These are phyloP conservation scores for Lophius americanus DNA, from an alignment of 2,797 vertebrate genomes.

Conservation along the genomic window DNA sequence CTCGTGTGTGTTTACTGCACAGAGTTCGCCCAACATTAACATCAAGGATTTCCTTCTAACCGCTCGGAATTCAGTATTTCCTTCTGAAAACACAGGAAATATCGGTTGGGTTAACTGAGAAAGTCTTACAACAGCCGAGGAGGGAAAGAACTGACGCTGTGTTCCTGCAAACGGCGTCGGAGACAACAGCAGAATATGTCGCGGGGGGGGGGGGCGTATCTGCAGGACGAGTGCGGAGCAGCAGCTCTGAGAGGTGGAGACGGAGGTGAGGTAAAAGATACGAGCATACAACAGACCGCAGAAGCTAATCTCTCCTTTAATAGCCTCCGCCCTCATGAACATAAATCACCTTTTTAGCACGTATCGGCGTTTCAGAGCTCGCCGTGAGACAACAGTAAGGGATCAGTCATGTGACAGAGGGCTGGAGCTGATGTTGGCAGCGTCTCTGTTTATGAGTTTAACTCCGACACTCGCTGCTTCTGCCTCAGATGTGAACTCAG, in stretches of 20 bases:
- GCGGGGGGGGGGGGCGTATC: not conserved
- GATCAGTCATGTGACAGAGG: slow-evolving; percentile 39
- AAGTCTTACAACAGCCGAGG: slow-evolving; percentile 19
- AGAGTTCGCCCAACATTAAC: slow-evolving; percentile 74
- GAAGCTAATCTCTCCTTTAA: slow-evolving; percentile 27
- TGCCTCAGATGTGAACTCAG: slow-evolving; percentile 35
- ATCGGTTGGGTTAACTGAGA: slow-evolving; percentile 52
- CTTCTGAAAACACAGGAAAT: slow-evolving; percentile 65
- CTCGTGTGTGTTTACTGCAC: slow-evolving; percentile 76
- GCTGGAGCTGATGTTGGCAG: slow-evolving; percentile 51
- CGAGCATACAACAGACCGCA: slow-evolving; percentile 10
- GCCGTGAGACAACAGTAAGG: slow-evolving; percentile 26
- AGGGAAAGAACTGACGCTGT: slow-evolving; percentile 6
- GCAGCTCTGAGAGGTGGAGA: slow-evolving; percentile 45
- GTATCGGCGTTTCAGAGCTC: slow-evolving; percentile 15
- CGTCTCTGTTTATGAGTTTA: slow-evolving; percentile 46
- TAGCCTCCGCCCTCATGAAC: slow-evolving; percentile 20
- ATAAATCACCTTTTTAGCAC: slow-evolving; percentile 32
- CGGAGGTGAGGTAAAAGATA: slow-evolving; percentile 27
- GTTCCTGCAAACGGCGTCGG: slow-evolving; percentile 13
- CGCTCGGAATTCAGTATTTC: slow-evolving; percentile 60
- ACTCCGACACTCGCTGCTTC: slow-evolving; percentile 30
- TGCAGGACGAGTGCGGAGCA: slow-evolving; percentile 19
- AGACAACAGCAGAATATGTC: too few relatives aligned
- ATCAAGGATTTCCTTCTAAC: slow-evolving; percentile 75